A percentile compares a stretch with the other conserved stretches of the same genome.
Conservation (phyloP, 2,113 vertebrate genomes). For the Hydrolagus affinis region DNA sequence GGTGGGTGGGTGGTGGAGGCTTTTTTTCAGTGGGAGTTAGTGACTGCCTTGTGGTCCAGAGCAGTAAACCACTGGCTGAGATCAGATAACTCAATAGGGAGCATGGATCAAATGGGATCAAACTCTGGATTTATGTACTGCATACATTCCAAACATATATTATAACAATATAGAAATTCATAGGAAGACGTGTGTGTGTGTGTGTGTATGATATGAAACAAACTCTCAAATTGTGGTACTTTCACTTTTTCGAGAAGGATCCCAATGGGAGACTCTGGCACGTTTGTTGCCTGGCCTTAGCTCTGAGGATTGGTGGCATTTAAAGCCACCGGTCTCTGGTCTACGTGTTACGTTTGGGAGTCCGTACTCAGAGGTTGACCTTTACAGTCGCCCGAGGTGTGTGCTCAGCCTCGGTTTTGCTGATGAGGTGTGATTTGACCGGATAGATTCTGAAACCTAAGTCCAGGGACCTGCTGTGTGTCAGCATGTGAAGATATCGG, state of each 20-base stretch:
- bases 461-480: constrained; percentile 13
- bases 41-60: too few species aligned
- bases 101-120: too few species aligned
- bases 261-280: neutral
- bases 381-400: constrained; percentile 11
- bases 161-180: too few species aligned
- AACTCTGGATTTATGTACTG: too few species aligned
- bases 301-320: neutral
- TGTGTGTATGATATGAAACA: too few species aligned
- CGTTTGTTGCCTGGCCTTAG: neutral
- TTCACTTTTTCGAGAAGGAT: neutral
- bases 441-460: constrained; percentile 20
- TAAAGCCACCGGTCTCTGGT: neutral
- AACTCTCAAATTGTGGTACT: neutral
- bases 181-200: too few species aligned
- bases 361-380: neutral
- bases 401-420: constrained; percentile 22
- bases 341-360: neutral
- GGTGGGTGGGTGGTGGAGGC: too few species aligned
- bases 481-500: constrained; percentile 12
- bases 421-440: neutral
- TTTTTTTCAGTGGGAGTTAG: too few species aligned
- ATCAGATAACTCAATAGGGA: too few species aligned
- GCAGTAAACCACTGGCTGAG: too few species aligned
- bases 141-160: too few species aligned